phyloP scores from a whole-genome alignment of 2,797 vertebrate genomes.

The Esox masquinongy region DNA sequence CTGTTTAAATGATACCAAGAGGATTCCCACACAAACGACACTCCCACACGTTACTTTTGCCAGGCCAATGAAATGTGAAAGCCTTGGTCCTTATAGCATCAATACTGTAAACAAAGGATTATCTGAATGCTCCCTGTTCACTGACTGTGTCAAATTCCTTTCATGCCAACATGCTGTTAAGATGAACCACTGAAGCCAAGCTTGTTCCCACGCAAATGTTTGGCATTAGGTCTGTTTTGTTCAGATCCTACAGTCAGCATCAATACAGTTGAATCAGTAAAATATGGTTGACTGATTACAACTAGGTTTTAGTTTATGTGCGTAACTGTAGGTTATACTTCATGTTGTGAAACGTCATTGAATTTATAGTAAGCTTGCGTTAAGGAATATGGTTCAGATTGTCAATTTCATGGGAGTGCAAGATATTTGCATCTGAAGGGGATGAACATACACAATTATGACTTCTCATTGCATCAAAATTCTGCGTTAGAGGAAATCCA shows the following conservation, averaged over 20 bases:
- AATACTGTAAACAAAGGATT: conserved; percentile 8
- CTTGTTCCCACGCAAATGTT: conserved; percentile 18
- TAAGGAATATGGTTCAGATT: too few relatives aligned
- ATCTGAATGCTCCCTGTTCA: conserved; percentile 9
- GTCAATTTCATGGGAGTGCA: not conserved
- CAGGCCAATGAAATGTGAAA: conserved; percentile 6
- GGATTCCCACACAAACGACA: not conserved
- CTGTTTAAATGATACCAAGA: conserved; percentile 9
- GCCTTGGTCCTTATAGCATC: not conserved
- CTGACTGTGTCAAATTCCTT: conserved; percentile 31
- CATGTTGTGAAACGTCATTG: too few relatives aligned
- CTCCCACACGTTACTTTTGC: not conserved
- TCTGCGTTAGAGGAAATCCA: not conserved
- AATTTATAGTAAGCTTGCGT: too few relatives aligned
- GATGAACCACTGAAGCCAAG: not conserved
- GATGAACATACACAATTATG: not conserved
- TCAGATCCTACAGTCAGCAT: not conserved
- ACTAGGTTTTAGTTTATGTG: too few relatives aligned
- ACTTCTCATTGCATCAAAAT: not conserved
- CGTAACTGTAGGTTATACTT: too few relatives aligned
- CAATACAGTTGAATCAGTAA: not conserved
- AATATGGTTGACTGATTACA: not conserved
- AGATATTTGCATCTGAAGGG: not conserved
- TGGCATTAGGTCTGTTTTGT: not conserved
- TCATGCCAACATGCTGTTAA: conserved; percentile 22